Evolutionary conservation across 2,797 vertebrate genomes (phyloP).

Genomic region (Xiphophorus birchmanni): DNA sequence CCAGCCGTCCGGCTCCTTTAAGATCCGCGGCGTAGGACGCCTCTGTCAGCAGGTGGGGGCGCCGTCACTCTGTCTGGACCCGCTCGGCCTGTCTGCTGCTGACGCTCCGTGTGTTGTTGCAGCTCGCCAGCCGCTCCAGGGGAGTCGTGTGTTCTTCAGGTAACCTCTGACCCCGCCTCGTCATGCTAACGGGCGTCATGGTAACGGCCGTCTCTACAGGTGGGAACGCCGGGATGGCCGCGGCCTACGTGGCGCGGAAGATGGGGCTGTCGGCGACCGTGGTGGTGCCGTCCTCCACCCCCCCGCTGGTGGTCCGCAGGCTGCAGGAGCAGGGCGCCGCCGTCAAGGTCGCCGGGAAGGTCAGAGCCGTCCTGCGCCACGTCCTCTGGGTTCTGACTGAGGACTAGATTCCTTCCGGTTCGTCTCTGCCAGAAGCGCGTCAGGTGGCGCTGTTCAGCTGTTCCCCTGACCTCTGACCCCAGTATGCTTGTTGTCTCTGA

Average conservation of each 20-base stretch:
- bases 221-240: constrained; percentile 84
- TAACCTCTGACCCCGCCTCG: constrained; percentile 28
- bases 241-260: constrained; percentile 79
- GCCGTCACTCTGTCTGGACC: fast-evolving
- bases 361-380: constrained; percentile 11
- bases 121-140: constrained; percentile 73
- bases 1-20: constrained; percentile 92
- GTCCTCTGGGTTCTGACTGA: too few species aligned
- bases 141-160: constrained; percentile 84
- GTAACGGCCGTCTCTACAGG: constrained; percentile 56
- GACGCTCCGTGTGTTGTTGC: constrained; percentile 12
- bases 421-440: too few species aligned
- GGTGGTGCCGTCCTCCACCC: constrained; percentile 77
- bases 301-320: constrained; percentile 72
- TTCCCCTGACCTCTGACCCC: too few species aligned
- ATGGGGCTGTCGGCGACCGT: constrained; percentile 80
- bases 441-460: not conserved
- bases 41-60: constrained; percentile 87
- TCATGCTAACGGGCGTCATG: not conserved
- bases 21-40: constrained; percentile 92
- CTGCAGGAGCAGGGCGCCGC: constrained; percentile 76
- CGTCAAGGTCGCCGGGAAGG: constrained; percentile 79
- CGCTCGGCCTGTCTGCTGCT: not conserved
- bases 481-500: not conserved
- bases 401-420: too few species aligned